These are phyloP conservation scores for Gorsachius goisagi DNA, from an alignment of 2,113 vertebrate genomes.

Conservation along the genomic window DNA sequence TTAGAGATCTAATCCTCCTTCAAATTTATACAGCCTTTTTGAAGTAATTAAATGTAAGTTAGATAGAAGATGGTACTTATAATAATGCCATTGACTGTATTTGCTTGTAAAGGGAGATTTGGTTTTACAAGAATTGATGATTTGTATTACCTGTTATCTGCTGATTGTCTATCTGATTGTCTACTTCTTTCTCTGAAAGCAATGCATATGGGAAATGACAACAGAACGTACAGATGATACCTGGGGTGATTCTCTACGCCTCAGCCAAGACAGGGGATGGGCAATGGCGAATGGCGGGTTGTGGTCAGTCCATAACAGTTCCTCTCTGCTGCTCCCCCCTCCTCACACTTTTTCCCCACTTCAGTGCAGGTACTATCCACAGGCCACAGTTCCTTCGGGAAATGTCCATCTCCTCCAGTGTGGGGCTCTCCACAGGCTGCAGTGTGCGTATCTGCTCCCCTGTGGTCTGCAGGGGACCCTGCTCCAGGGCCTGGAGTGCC, in stretches of 20 bases:
- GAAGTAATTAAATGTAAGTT: neutral
- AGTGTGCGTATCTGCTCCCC: neutral
- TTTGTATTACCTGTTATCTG: neutral
- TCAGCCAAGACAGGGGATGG: neutral
- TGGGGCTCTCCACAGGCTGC: neutral
- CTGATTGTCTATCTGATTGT: neutral
- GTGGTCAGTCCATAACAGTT: fast-evolving
- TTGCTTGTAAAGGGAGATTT: neutral
- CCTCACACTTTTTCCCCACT: neutral
- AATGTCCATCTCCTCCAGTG: fast-evolving
- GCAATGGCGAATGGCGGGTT: neutral
- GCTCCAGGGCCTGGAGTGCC: fast-evolving
- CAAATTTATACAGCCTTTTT: neutral
- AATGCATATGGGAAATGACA: neutral
- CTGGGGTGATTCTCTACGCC: neutral
- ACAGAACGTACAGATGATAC: fast-evolving
- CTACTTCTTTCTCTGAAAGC: neutral
- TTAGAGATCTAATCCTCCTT: neutral
- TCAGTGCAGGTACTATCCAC: fast-evolving
- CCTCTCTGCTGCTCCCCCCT: neutral
- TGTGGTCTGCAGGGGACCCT: neutral
- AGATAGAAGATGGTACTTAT: neutral
- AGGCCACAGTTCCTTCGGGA: neutral
- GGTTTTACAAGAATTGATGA: neutral
- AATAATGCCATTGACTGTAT: neutral